phyloP scores from a whole-genome alignment of 2,797 vertebrate species.

The Pempheris klunzingeri region DNA sequence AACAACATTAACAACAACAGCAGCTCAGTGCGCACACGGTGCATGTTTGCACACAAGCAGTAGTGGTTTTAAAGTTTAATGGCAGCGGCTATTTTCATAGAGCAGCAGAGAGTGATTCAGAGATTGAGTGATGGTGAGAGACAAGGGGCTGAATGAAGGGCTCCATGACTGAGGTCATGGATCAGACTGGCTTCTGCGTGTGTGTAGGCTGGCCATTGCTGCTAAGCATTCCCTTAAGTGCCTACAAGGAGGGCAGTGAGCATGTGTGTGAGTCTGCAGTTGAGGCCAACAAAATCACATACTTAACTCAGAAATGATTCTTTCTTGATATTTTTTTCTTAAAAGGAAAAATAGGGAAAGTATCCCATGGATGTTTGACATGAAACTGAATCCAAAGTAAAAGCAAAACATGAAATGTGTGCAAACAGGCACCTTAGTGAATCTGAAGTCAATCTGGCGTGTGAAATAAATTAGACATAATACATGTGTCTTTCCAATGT shows the following conservation, averaged over 20 bases:
- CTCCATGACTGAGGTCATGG: slow-evolving; percentile 58
- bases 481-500: slow-evolving; percentile 27
- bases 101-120: slow-evolving; percentile 53
- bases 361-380: slow-evolving; percentile 15
- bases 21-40: slow-evolving; percentile 29
- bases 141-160: slow-evolving; percentile 65
- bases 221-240: slow-evolving; percentile 43
- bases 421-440: slow-evolving; percentile 30
- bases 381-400: slow-evolving; percentile 22
- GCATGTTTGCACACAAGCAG: slow-evolving; percentile 69
- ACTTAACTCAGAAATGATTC: slow-evolving; percentile 33
- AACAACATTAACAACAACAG: slow-evolving; percentile 60
- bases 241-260: slow-evolving; percentile 25
- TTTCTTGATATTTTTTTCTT: slow-evolving; percentile 21
- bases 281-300: slow-evolving; percentile 54
- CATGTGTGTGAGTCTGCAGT: slow-evolving; percentile 14
- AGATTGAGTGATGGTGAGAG: slow-evolving; percentile 60
- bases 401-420: slow-evolving; percentile 37
- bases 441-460: slow-evolving; percentile 22
- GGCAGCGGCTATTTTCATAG: slow-evolving; percentile 67
- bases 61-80: slow-evolving; percentile 76
- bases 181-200: slow-evolving; percentile 28
- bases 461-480: slow-evolving; percentile 27
- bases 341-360: background rate
- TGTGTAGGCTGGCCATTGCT: background rate